Percentiles rank a stretch among this genome's conserved stretches.
Conservation (phyloP, 1,140 invertebrate genomes). For the Temnothorax curvispinosus region DNA sequence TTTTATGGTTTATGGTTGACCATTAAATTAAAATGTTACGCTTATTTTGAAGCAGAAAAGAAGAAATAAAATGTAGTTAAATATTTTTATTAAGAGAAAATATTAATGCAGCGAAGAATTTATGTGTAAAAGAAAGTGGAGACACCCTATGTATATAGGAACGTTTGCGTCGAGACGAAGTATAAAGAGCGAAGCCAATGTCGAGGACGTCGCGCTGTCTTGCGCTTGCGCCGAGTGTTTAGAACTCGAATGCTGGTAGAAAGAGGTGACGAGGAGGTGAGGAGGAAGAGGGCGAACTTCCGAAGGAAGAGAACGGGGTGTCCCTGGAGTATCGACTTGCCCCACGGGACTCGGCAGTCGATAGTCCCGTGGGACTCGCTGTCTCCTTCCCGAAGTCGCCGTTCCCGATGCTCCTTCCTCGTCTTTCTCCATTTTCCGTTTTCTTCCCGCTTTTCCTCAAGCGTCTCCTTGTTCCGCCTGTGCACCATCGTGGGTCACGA, state of each 20-base stretch:
- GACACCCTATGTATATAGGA: conserved; percentile 6
- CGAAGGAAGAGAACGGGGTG: conserved; percentile 75
- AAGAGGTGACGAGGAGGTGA: conserved; percentile 78
- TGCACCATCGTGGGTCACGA: conserved; percentile 54
- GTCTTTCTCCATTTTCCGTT: conserved; percentile 38
- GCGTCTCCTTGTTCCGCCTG: conserved; percentile 48
- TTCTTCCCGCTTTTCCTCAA: conserved; percentile 56
- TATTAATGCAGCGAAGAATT: background rate
- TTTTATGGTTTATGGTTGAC: background rate
- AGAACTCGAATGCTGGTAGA: conserved; percentile 80
- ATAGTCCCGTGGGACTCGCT: conserved; percentile 85
- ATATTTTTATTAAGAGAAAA: background rate
- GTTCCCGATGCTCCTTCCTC: conserved; percentile 30
- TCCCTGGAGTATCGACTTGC: conserved; percentile 85
- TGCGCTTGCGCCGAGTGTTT: conserved; percentile 83
- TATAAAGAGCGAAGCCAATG: conserved; percentile 69
- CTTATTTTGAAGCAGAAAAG: background rate
- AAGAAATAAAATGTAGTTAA: background rate
- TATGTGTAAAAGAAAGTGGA: background rate
- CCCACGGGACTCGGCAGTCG: conserved; percentile 85
- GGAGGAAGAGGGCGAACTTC: conserved; percentile 70
- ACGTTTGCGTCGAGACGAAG: conserved; percentile 54
- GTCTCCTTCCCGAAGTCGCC: conserved; percentile 73
- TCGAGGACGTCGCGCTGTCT: conserved; percentile 40
- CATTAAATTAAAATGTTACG: background rate